Conservation (phyloP, 1,140 invertebrate species). For the Psix sp. region DNA sequence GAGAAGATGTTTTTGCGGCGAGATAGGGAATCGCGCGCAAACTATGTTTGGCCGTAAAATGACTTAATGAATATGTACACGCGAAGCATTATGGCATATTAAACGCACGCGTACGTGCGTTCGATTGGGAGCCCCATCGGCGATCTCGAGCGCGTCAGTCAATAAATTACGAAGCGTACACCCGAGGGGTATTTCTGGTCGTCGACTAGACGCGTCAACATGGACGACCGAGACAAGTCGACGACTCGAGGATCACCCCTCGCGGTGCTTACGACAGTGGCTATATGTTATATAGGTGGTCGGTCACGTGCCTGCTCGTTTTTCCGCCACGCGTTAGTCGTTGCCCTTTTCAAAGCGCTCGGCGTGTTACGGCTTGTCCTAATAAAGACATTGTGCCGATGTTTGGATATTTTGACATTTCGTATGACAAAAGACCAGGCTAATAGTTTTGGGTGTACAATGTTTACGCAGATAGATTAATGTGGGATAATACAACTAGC, state of each 20-base stretch:
- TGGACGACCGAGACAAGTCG: conserved; percentile 43
- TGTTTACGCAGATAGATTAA: no score
- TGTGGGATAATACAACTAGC: no score
- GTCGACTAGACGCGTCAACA: conserved; percentile 31
- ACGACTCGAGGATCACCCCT: conserved; percentile 60
- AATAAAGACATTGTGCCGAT: conserved; percentile 5
- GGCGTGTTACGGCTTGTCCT: neutral
- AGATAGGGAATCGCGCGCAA: no score
- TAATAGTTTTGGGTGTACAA: no score
- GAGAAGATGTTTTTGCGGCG: no score
- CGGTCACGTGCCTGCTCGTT: conserved; percentile 32
- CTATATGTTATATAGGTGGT: conserved; percentile 17
- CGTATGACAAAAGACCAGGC: no score
- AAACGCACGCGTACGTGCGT: conserved; percentile 66
- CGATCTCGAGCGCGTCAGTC: conserved; percentile 20
- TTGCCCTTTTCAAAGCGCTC: conserved; percentile 6
- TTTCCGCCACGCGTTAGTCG: conserved; percentile 30
- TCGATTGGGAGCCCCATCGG: conserved; percentile 37
- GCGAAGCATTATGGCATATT: conserved; percentile 74
- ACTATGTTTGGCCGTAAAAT: conserved; percentile 57
- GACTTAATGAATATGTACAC: conserved; percentile 76
- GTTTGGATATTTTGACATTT: conserved; percentile 25
- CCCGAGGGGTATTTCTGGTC: conserved; percentile 32
- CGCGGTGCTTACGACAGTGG: conserved; percentile 26
- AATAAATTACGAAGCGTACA: conserved; percentile 32